Evolutionary conservation across 1,140 invertebrate species (phyloP).

Genomic region (Drosophila hydei): DNA sequence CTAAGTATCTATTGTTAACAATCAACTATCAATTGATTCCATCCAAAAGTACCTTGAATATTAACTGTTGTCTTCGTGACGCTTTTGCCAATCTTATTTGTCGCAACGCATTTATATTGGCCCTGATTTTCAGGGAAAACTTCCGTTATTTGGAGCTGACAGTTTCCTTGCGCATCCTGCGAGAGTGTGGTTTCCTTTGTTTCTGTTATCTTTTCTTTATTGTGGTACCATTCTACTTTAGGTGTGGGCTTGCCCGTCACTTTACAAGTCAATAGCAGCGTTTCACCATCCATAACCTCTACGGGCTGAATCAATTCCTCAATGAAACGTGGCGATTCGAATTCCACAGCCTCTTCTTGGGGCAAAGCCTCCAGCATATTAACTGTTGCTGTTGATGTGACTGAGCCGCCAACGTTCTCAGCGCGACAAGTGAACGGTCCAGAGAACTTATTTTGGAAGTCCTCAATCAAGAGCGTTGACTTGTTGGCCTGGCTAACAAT

Average conservation of each 20-base stretch:
- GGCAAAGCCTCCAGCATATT: conserved; percentile 86
- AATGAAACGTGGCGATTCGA: conserved; percentile 90
- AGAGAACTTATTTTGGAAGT: conserved; percentile 88
- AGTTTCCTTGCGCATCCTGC: conserved; percentile 91
- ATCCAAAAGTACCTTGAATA: conserved; percentile 90
- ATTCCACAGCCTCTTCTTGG: conserved; percentile 86
- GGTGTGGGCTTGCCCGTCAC: conserved; percentile 92
- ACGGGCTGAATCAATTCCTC: conserved; percentile 88
- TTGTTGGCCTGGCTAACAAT: conserved; percentile 91
- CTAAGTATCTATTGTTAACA: conserved; percentile 40
- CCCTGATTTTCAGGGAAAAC: conserved; percentile 97
- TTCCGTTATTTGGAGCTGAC: conserved; percentile 94
- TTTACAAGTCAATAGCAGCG: conserved; percentile 90
- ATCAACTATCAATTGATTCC: conserved; percentile 52
- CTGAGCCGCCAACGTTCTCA: conserved; percentile 93
- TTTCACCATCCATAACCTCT: conserved; percentile 96
- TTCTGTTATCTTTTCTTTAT: conserved; percentile 89
- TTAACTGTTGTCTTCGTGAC: conserved; percentile 91
- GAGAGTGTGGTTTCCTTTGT: conserved; percentile 91
- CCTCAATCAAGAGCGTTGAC: conserved; percentile 92
- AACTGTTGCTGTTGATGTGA: conserved; percentile 92
- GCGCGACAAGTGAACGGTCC: conserved; percentile 94
- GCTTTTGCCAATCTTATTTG: conserved; percentile 93
- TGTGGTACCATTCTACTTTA: conserved; percentile 92
- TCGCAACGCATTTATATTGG: conserved; percentile 92